These are phyloP conservation scores for Hirudo medicinalis DNA, from an alignment of 1,140 invertebrate genomes.

Conservation along the genomic window DNA sequence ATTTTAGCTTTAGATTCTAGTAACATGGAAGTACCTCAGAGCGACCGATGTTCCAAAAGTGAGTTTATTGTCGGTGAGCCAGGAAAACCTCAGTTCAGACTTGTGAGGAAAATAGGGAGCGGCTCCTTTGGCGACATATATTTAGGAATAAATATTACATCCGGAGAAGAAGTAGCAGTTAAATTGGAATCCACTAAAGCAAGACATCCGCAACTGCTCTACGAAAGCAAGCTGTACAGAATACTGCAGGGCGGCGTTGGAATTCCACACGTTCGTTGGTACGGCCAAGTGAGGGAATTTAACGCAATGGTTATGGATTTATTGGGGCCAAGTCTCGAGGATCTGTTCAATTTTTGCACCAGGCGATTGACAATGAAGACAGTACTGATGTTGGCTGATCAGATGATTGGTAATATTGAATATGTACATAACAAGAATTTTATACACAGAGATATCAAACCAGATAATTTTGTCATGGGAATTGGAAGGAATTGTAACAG, in stretches of 20 bases:
- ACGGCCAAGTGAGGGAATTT: slow-evolving; percentile 86
- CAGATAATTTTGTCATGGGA: slow-evolving; percentile 55
- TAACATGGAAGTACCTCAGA: too few species aligned
- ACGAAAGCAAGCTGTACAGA: slow-evolving; percentile 74
- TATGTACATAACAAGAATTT: slow-evolving; percentile 24
- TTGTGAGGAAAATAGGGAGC: slow-evolving; percentile 41
- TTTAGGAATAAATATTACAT: slow-evolving; percentile 26
- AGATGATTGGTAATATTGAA: slow-evolving; percentile 27
- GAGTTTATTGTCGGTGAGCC: slow-evolving; percentile 17
- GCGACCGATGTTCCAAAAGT: neutral
- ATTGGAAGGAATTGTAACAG: slow-evolving; percentile 88
- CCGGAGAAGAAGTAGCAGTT: slow-evolving; percentile 70
- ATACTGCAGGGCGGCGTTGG: slow-evolving; percentile 85
- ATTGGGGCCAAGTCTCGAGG: slow-evolving; percentile 16
- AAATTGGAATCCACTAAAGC: slow-evolving; percentile 85
- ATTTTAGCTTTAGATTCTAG: too few species aligned
- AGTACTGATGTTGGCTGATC: slow-evolving; percentile 22
- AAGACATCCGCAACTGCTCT: slow-evolving; percentile 83
- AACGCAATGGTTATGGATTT: slow-evolving; percentile 18
- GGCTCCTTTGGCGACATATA: slow-evolving; percentile 43
- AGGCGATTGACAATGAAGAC: slow-evolving; percentile 20
- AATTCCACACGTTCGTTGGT: slow-evolving; percentile 96
- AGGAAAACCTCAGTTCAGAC: slow-evolving; percentile 30
- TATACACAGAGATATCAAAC: slow-evolving; percentile 38
- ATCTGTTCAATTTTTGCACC: slow-evolving; percentile 18